Base-by-base conservation (phyloP, 1,140 invertebrate species). In the Pararge aegeria region DNA sequence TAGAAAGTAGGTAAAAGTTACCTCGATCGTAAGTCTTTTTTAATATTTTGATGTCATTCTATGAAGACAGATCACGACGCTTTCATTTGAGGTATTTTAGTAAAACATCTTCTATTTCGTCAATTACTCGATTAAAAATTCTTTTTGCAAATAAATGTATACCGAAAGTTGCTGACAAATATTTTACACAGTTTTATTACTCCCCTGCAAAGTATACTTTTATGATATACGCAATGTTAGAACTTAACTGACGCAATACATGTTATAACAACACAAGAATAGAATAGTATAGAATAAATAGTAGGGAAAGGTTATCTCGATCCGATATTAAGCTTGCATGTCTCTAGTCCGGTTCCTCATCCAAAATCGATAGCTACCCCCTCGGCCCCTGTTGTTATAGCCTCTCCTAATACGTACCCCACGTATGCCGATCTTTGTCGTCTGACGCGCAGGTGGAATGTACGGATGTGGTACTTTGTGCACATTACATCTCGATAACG, bases 331-430 rank as follows among this genome's bases (percentile, higher is more conserved):
- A 83, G 77, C 74, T 80, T 76, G 80, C 80, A 86, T 83, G 81
- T 87, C 83, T 87, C 83, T 66, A 80, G 81, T 84, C 81, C 80
- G 78, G 77, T 84, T 83, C 68, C 81, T 87, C 81, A 87, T 84
- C 78, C 73, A 77, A 83, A 87, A 87, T 87, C 83, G 81, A 84
- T 87, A 87, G 70, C 67, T 53, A 57, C 74, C 73, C 74, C 73
- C 64, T 21, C 42, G 59, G 70, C 70, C 76, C 81, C 75, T 68
- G 81, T 80, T 79, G 80, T 82, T 84, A 79, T 82, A 80, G 75
- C 70, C 73, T 66, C 70, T 76, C 74, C 78, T 83, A 81, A 81
- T 78, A 82, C 80, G 74, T 75, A 66, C 79, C 77, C 46, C 74
- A 81, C 78, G 79, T 83, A 80, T 83, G 83, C 68, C 80, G 81